Base-by-base conservation (phyloP, 2,888 invertebrate species). In the Caenorhabditis drosophilae region DNA sequence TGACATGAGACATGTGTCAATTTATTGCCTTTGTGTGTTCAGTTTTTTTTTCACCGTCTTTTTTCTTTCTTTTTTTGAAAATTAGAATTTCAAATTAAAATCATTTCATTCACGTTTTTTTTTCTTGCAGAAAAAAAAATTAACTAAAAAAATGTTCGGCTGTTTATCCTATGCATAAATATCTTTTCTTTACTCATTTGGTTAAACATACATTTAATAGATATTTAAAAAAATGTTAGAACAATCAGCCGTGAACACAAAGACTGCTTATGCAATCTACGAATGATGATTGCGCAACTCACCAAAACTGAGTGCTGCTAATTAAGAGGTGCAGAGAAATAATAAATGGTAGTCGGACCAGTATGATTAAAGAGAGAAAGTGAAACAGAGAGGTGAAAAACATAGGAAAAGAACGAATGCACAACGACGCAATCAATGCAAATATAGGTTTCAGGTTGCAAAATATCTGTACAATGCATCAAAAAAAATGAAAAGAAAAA, bases 21-120 rank as follows among this genome's bases (percentile, higher is more conserved):
- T 42, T 42, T 42, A 42, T 42, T 42, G 42, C 42, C 42, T 42
- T 42, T 42, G 42, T 42, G 42, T n/a, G n/a, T n/a, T n/a, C 42
- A 42, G 18, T 42, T 42, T 42, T 42, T 42, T 18, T 15, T 42
- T 42, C 20, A 42, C 7, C 7, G 23, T 42, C 23, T 42, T 42
- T 42, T 42, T 23, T 22, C 16, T 12, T 15, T 4, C n/a, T 36
- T 18, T 11, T 16, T 18, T 40, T 7, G 2, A 6, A n/a, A n/a
- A n/a, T n/a, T n/a, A n/a, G n/a, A n/a, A n/a, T n/a, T n/a, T n/a
- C n/a, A n/a, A n/a, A n/a, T n/a, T n/a, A 31, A 31, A 31, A 6
- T 9, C 31, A 31, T 9, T 31, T 31, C 31, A 9, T 12, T 31
- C 31, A 31, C 12, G 12, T 31, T 9, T 31, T 31, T 31, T 31